phyloP scores from a whole-genome alignment of 2,113 vertebrate species.

The Himantopus leucocephalus region DNA sequence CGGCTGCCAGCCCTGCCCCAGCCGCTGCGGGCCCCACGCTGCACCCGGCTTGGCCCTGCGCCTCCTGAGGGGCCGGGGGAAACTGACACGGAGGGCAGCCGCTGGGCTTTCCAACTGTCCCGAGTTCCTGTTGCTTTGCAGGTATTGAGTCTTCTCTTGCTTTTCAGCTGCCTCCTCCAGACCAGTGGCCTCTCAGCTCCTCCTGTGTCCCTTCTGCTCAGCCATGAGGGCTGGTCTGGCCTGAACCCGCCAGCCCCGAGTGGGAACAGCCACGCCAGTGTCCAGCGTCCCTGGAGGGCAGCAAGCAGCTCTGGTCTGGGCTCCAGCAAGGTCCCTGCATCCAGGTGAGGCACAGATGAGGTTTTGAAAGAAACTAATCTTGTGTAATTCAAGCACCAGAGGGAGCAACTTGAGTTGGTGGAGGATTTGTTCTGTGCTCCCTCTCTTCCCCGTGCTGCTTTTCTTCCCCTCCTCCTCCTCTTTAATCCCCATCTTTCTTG shows the following conservation, averaged over 20 bases:
- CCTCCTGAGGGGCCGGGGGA: accelerated
- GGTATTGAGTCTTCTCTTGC: neutral
- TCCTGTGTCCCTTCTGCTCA: too few species aligned
- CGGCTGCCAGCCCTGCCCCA: neutral
- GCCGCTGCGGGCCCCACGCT: neutral
- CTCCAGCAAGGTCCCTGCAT: too few species aligned
- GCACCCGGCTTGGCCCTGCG: accelerated
- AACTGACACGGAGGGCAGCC: neutral
- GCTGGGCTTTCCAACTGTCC: neutral
- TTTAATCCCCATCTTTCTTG: neutral
- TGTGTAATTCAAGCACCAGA: neutral
- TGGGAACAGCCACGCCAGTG: accelerated
- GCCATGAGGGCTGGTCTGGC: neutral
- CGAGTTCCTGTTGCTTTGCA: neutral
- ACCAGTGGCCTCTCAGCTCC: accelerated
- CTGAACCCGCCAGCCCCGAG: accelerated
- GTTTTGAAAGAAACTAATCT: neutral
- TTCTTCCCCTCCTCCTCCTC: neutral
- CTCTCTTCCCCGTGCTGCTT: accelerated
- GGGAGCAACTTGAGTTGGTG: neutral
- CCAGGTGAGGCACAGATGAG: neutral
- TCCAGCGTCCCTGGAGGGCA: too few species aligned
- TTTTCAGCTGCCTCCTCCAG: neutral
- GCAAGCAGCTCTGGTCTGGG: accelerated
- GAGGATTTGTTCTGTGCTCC: neutral